Evolutionary conservation across 2,888 invertebrate species (phyloP).

Genomic region (Scaptomyza flava): DNA sequence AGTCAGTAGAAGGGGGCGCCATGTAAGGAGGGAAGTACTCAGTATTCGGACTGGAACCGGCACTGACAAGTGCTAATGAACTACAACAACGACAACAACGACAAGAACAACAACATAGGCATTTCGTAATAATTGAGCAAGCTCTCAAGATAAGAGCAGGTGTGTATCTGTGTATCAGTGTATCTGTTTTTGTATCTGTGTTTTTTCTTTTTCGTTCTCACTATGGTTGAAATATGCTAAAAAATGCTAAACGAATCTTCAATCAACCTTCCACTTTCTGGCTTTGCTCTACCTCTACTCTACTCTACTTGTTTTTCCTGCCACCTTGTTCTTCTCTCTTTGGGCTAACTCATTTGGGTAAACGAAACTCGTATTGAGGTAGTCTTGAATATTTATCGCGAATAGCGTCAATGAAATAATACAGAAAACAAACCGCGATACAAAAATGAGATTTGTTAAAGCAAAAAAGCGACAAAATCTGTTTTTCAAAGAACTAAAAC

Average conservation of each 20-base stretch:
- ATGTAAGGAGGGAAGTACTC: slow-evolving; percentile 7
- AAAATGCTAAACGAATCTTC: slow-evolving; percentile 73
- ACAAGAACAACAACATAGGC: slow-evolving; percentile 16
- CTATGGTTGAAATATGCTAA: slow-evolving; percentile 62
- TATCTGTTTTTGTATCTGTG: slow-evolving; percentile 5
- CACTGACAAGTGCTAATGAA: slow-evolving; percentile 76
- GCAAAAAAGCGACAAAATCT: slow-evolving; percentile 8
- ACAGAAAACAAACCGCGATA: slow-evolving; percentile 21
- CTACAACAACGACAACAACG: slow-evolving; percentile 47
- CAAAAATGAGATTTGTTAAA: slow-evolving; percentile 33
- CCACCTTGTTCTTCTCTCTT: slow-evolving; percentile 10
- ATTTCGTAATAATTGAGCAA: slow-evolving; percentile 70
- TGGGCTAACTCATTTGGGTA: slow-evolving; percentile 62
- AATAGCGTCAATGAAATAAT: slow-evolving; percentile 29
- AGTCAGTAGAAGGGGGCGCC: background rate
- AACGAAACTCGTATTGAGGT: slow-evolving; percentile 78
- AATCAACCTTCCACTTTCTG: slow-evolving; percentile 6
- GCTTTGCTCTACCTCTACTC: slow-evolving; percentile 19
- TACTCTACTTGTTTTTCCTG: slow-evolving; percentile 36
- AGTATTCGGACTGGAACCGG: slow-evolving; percentile 52
- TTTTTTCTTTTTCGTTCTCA: slow-evolving; percentile 28
- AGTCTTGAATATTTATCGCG: slow-evolving; percentile 68
- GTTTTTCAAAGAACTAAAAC: slow-evolving; percentile 13
- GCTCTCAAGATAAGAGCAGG: slow-evolving; percentile 43
- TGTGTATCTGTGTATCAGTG: slow-evolving; percentile 28